These are phyloP conservation scores for Xylocampa areola DNA, from an alignment of 2,888 invertebrate species.

Conservation along the genomic window DNA sequence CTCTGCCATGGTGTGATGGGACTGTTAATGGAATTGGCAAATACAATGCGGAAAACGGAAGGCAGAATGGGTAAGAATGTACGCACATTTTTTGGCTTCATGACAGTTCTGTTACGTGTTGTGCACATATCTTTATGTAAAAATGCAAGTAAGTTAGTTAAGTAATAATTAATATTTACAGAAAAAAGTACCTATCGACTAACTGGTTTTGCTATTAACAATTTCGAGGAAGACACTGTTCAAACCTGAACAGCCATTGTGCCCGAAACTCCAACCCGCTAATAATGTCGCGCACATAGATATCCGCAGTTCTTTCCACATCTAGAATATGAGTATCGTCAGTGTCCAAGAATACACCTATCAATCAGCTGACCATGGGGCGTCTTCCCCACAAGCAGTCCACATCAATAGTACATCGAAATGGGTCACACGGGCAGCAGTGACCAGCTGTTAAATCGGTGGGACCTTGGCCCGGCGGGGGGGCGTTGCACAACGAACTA, in stretches of 20 bases:
- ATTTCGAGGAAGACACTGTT: neutral
- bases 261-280: too few relatives aligned
- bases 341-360: neutral
- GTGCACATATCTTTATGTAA: constrained; percentile 16
- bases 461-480: constrained; percentile 73
- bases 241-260: too few relatives aligned
- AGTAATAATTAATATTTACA: neutral
- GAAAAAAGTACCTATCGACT: neutral
- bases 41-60: constrained; percentile 50
- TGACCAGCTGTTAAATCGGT: constrained; percentile 65
- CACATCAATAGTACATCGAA: constrained; percentile 40
- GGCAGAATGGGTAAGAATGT: constrained; percentile 26
- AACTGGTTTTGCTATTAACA: neutral
- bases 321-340: neutral
- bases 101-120: constrained; percentile 24
- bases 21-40: constrained; percentile 44
- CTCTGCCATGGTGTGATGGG: constrained; percentile 29
- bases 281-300: neutral
- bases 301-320: neutral
- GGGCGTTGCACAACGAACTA: constrained; percentile 77
- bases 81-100: constrained; percentile 25
- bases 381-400: constrained; percentile 9
- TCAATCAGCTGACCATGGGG: constrained; percentile 17
- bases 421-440: constrained; percentile 58
- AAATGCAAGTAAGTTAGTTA: neutral